A percentile compares a stretch with the other conserved stretches of the same genome.
phyloP scores from a whole-genome alignment of 2,888 invertebrate genomes.

The Melolontha melolontha region DNA sequence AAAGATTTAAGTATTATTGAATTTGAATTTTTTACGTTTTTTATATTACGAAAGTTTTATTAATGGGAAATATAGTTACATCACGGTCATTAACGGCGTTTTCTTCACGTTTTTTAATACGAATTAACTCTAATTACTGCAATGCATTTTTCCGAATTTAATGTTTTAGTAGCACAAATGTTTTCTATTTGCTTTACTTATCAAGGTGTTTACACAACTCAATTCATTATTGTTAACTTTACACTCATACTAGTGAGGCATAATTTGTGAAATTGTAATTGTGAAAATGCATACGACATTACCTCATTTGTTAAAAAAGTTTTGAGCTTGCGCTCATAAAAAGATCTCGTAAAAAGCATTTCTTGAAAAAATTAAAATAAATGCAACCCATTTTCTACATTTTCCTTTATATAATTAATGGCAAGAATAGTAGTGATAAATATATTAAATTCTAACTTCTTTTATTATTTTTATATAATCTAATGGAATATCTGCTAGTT shows the following conservation, averaged over 20 bases:
- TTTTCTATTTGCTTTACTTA: constrained; percentile 22
- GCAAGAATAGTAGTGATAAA: too few species aligned
- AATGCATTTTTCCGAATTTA: background rate
- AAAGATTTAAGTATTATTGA: too few species aligned
- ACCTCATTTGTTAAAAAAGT: background rate
- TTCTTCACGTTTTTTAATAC: background rate
- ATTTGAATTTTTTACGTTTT: too few species aligned
- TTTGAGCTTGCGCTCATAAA: background rate
- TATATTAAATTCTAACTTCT: too few species aligned
- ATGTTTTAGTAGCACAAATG: constrained; percentile 15
- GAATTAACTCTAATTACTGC: background rate
- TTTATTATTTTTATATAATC: too few species aligned
- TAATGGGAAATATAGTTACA: too few species aligned
- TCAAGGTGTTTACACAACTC: constrained; percentile 23
- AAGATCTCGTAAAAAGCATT: too few species aligned
- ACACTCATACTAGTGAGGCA: background rate
- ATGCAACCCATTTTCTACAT: too few species aligned
- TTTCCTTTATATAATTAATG: background rate
- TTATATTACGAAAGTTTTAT: too few species aligned
- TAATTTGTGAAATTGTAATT: background rate
- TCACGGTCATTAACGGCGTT: background rate
- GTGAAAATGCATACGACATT: constrained; percentile 9
- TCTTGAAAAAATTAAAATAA: too few species aligned
- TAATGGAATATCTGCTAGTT: too few species aligned
- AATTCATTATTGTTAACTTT: constrained; percentile 14